Conservation (phyloP, 2,888 invertebrate species). For the Merodon equestris region DNA sequence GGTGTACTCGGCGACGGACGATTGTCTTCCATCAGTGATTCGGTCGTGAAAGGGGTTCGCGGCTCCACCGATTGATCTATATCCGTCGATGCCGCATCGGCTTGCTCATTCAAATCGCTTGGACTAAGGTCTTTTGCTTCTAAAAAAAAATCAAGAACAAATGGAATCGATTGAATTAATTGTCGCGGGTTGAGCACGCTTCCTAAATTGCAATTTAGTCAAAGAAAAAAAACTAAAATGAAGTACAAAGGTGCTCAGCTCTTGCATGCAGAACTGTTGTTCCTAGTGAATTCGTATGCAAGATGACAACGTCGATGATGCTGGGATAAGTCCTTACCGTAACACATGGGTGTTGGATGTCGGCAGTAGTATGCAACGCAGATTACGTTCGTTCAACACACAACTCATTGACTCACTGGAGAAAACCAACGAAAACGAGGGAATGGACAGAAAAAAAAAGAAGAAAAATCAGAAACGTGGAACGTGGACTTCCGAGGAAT, state of each 20-base stretch:
- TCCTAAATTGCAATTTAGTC: not conserved
- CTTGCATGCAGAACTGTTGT: constrained; percentile 31
- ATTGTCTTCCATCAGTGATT: constrained; percentile 60
- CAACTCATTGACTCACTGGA: constrained; percentile 25
- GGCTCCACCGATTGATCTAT: constrained; percentile 58
- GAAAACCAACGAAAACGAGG: not conserved
- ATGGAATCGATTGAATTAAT: constrained; percentile 34
- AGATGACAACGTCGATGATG: constrained; percentile 37
- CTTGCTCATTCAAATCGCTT: constrained; percentile 72
- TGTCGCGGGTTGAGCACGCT: not conserved
- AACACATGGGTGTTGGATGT: constrained; percentile 20
- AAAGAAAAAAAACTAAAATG: too few species aligned
- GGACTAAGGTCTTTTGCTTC: constrained; percentile 78
- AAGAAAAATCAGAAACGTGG: constrained; percentile 38
- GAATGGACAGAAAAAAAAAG: constrained; percentile 5
- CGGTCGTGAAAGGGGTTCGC: constrained; percentile 46
- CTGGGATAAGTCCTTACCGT: constrained; percentile 52
- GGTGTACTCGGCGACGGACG: constrained; percentile 62
- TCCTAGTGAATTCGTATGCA: constrained; percentile 38
- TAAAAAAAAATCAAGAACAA: constrained; percentile 64
- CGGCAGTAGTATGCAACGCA: constrained; percentile 51
- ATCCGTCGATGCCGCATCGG: constrained; percentile 57
- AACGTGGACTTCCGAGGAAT: constrained; percentile 63
- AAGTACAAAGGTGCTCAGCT: too few species aligned
- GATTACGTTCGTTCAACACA: constrained; percentile 36